A percentile compares a stretch with the other conserved stretches of the same genome.
Evolutionary conservation across 2,888 invertebrate species (phyloP).

Genomic region (Idaea straminata): DNA sequence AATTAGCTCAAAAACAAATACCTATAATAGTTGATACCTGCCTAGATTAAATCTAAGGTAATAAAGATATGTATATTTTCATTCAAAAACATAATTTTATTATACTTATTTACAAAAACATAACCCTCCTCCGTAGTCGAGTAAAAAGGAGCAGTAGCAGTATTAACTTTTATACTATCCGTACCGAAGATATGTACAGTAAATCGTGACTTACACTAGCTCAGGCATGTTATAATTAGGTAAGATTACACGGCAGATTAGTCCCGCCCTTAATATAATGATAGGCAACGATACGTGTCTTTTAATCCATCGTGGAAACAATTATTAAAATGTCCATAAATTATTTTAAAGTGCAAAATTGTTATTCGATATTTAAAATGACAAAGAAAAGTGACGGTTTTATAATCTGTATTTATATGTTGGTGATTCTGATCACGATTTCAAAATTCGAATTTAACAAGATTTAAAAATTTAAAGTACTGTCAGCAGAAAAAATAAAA

Average conservation of each 20-base stretch:
- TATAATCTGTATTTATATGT: background rate
- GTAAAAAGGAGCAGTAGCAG: background rate
- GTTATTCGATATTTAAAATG: slow-evolving; percentile 12
- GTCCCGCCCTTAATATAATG: slow-evolving; percentile 55
- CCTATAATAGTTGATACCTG: no score
- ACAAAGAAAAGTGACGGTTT: slow-evolving; percentile 17
- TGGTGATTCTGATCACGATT: background rate
- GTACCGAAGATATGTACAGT: slow-evolving; percentile 53
- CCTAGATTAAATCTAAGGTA: no score
- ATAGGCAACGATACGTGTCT: slow-evolving; percentile 39
- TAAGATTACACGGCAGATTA: slow-evolving; percentile 64
- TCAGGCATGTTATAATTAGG: slow-evolving; percentile 73
- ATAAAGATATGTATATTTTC: no score
- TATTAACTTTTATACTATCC: background rate
- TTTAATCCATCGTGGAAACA: slow-evolving; percentile 43
- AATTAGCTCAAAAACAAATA: no score
- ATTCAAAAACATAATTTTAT: no score
- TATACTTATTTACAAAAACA: no score
- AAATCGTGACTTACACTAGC: slow-evolving; percentile 74
- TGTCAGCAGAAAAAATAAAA: background rate
- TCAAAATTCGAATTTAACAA: background rate
- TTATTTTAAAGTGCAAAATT: background rate
- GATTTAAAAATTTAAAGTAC: background rate
- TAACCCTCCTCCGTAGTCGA: no score
- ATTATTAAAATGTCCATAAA: slow-evolving; percentile 21